Evolutionary conservation across 2,113 vertebrate genomes (phyloP).

Genomic region (Odocoileus hemionus): DNA sequence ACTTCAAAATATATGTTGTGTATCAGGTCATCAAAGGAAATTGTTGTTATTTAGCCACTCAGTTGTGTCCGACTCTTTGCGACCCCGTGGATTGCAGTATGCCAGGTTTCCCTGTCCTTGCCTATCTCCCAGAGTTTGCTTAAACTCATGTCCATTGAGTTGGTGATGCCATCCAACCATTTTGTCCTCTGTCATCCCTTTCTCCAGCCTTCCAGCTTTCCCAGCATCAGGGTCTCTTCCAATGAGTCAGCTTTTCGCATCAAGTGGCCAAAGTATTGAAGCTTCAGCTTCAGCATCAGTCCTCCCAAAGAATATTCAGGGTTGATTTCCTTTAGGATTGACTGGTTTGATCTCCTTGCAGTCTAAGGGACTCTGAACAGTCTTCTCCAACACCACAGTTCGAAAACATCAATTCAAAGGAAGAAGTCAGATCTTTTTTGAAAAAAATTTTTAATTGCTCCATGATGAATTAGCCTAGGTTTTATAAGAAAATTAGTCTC

Average conservation of each 20-base stretch:
- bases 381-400: background rate
- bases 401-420: background rate
- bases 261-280: background rate
- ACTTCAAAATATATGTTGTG: background rate
- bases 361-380: background rate
- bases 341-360: background rate
- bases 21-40: background rate
- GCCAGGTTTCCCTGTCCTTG: background rate
- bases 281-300: background rate
- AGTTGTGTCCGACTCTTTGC: background rate
- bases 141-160: background rate
- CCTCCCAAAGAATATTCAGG: background rate
- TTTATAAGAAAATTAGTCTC: background rate
- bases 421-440: background rate
- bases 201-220: background rate
- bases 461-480: background rate
- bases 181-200: background rate
- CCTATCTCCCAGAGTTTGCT: background rate
- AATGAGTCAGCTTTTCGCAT: background rate
- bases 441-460: background rate
- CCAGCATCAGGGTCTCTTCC: background rate
- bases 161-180: background rate
- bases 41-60: background rate
- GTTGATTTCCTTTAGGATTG: background rate
- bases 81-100: background rate